Evolutionary conservation across 2,797 vertebrate species (phyloP).

Genomic region (Adelosebastes latens): DNA sequence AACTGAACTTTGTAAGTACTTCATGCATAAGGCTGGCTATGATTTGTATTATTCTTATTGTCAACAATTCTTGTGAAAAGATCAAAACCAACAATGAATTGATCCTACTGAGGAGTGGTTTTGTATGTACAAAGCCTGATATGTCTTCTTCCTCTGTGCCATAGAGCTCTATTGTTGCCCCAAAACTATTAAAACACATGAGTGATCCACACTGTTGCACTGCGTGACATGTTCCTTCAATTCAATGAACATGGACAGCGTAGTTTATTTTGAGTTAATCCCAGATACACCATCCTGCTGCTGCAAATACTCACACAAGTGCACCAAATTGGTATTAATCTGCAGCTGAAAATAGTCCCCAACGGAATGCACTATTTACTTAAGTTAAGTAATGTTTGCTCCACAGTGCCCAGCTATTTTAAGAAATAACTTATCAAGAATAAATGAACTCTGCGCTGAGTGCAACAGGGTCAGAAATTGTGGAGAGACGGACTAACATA

Average conservation of each 20-base stretch:
- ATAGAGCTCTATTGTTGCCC: background rate
- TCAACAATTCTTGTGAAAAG: background rate
- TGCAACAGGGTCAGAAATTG: background rate
- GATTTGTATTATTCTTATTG: background rate
- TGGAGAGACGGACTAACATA: background rate
- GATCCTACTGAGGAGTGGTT: background rate
- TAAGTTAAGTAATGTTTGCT: background rate
- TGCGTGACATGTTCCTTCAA: background rate
- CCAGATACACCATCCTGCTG: background rate
- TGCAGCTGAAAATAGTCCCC: background rate
- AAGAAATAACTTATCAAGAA: background rate
- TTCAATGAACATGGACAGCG: background rate
- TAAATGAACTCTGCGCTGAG: too few relatives aligned
- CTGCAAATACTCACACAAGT: background rate
- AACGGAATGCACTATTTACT: background rate
- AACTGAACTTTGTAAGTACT: background rate
- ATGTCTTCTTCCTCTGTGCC: background rate
- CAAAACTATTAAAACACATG: background rate
- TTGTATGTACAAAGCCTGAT: background rate
- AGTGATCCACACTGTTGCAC: background rate
- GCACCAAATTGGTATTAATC: background rate
- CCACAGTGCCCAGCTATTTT: background rate
- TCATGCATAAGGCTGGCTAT: background rate
- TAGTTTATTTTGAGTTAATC: slow-evolving; percentile 1
- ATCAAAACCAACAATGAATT: background rate